Conservation (phyloP, 2,888 invertebrate genomes). For the Trilocha varians region DNA sequence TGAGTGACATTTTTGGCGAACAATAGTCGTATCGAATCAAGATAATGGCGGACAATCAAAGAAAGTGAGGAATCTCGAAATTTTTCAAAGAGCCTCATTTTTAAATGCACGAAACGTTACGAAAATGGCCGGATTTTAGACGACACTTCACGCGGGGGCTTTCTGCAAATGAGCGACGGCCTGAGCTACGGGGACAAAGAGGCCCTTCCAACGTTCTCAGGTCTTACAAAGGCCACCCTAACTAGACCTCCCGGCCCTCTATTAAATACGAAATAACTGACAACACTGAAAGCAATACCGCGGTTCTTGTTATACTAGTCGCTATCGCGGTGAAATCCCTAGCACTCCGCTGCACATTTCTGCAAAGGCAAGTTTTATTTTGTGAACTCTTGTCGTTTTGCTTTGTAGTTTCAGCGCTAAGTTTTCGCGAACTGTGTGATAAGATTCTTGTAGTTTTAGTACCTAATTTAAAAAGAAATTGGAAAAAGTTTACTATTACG, state of each 20-base stretch:
- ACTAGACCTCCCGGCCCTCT: constrained; percentile 17
- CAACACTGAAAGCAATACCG: constrained; percentile 19
- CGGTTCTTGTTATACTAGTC: constrained; percentile 30
- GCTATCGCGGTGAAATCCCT: constrained; percentile 19
- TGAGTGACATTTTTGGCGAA: neutral
- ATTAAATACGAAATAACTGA: constrained; percentile 20
- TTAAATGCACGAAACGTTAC: constrained; percentile 29
- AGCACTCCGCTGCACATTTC: constrained; percentile 34
- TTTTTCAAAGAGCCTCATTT: constrained; percentile 22
- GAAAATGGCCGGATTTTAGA: constrained; percentile 46
- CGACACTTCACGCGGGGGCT: constrained; percentile 48
- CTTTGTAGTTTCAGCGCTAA: neutral
- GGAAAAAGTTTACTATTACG: no score
- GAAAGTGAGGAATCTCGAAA: neutral
- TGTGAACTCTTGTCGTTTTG: constrained; percentile 1
- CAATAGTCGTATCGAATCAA: constrained; percentile 2
- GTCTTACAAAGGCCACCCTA: constrained; percentile 19
- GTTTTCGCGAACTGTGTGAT: neutral
- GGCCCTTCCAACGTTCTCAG: constrained; percentile 35
- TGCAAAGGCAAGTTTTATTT: constrained; percentile 17
- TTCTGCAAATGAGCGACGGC: constrained; percentile 61
- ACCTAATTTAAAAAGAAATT: no score
- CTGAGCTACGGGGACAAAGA: constrained; percentile 40
- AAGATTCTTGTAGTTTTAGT: no score
- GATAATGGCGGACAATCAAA: constrained; percentile 1